Evolutionary conservation across 2,797 vertebrate species (phyloP), one percentile per base, ranked within the genome.

Genomic region (Somateria mollissima): DNA sequence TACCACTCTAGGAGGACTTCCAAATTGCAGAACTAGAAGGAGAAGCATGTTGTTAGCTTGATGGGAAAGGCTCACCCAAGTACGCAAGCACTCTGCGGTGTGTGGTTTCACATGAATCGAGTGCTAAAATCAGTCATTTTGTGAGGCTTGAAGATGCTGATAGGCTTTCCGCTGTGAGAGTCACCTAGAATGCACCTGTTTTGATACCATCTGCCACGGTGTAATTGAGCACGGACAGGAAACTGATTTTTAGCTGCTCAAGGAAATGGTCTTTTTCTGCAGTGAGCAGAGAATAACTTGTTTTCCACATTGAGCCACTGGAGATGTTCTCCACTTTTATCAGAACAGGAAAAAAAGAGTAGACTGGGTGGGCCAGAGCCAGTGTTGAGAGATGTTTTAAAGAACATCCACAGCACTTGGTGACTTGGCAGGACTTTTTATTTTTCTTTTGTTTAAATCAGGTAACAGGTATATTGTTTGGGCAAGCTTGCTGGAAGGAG

Each of bases 1-100:
- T 91, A 71, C 43, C 25, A 28, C 51, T 84, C 27, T 36, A 87
- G 94, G 74, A 95, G 83, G n/a, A 72, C 71, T 85, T 94, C 87
- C 76, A 75, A 83, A 77, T 51, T 77, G 78, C 84, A 87, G 90
- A 95, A 80, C 67, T 58, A 71, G 81, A 74, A 94, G 75, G 27
- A 80, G 61, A 10, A 94, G 30, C 70, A 13, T 76, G n/a, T 67
- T 76, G 37, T 87, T 83, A 77, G 30, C 72, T 74, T 89, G 89
- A 32, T 92, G 90, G 78, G 69, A 93, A 89, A 87, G 69, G 75
- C 43, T 79, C 69, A 64, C 70, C 53, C 36, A 60, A 85, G 61
- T 56, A 58, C 12, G 1, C 32, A 3, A 28, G 77, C 37, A 47
- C 22, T 43, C 43, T 85, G 81, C 39, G 60, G 74, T 58, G 24